These are phyloP conservation scores for Sardinella longiceps DNA, from an alignment of 2,797 vertebrate species.

Conservation along the genomic window DNA sequence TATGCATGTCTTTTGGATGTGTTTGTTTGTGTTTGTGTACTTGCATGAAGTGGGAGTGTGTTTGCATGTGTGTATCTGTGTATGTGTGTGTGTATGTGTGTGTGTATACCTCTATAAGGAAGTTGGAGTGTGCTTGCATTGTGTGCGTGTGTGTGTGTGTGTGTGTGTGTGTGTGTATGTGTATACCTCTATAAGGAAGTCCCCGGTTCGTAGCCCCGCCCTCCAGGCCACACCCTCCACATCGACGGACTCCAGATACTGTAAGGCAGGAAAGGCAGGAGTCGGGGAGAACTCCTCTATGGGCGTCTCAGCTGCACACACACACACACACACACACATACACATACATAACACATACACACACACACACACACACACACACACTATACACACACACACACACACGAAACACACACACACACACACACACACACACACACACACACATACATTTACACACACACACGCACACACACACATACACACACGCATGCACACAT, in stretches of 20 bases:
- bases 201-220: constrained; percentile 85
- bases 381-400: constrained; percentile 30
- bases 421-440: constrained; percentile 3
- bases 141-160: no score
- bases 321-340: constrained; percentile 35
- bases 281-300: constrained; percentile 98
- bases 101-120: no score
- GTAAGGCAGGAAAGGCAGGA: constrained; percentile 94
- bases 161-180: background rate
- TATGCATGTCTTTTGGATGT: no score
- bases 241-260: constrained; percentile 97
- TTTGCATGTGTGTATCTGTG: no score
- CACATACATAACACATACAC: constrained; percentile 30
- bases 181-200: constrained; percentile 84
- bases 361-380: constrained; percentile 26
- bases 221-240: constrained; percentile 98
- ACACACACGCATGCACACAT: background rate
- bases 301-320: constrained; percentile 88
- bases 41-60: no score
- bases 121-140: no score
- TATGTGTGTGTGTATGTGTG: no score
- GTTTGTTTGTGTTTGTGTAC: no score
- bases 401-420: constrained; percentile 19
- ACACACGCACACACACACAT: constrained; percentile 28
- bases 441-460: background rate